Conservation (phyloP, 1,140 invertebrate genomes). For the Platyura marginata region DNA sequence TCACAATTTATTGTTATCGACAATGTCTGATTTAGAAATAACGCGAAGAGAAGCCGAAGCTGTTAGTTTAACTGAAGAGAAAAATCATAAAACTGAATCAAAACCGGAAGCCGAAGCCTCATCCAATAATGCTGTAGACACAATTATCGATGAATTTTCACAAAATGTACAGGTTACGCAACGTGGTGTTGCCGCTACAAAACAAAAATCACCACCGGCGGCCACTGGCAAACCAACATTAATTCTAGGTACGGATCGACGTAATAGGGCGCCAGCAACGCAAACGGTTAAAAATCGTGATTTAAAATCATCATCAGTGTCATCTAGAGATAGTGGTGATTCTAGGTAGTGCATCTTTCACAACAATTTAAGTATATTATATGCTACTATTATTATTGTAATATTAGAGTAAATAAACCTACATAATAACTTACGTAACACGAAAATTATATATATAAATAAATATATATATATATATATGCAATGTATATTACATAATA, state of each 20-base stretch:
- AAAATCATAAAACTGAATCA: background rate
- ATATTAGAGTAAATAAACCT: background rate
- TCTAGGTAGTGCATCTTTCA: slow-evolving; percentile 22
- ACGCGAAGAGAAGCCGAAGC: background rate
- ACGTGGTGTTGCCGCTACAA: background rate
- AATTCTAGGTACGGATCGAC: too few relatives aligned
- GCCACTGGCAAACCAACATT: slow-evolving; percentile 12
- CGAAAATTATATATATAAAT: too few relatives aligned
- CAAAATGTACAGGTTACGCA: background rate
- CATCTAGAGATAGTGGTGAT: slow-evolving; percentile 24
- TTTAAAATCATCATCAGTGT: slow-evolving; percentile 7
- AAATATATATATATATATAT: too few relatives aligned
- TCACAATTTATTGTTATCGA: slow-evolving; percentile 17
- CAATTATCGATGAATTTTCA: background rate
- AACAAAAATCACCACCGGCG: background rate
- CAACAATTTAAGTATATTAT: too few relatives aligned
- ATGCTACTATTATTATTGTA: too few relatives aligned
- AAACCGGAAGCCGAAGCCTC: background rate
- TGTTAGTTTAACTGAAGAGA: background rate
- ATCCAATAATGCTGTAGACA: background rate
- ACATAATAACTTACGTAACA: too few relatives aligned
- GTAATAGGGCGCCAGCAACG: slow-evolving; percentile 1
- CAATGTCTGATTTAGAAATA: slow-evolving; percentile 9
- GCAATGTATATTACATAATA: too few relatives aligned
- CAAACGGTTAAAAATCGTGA: slow-evolving; percentile 17